Conservation (phyloP, 2,797 vertebrate species). For the Cyclopterus lumpus region DNA sequence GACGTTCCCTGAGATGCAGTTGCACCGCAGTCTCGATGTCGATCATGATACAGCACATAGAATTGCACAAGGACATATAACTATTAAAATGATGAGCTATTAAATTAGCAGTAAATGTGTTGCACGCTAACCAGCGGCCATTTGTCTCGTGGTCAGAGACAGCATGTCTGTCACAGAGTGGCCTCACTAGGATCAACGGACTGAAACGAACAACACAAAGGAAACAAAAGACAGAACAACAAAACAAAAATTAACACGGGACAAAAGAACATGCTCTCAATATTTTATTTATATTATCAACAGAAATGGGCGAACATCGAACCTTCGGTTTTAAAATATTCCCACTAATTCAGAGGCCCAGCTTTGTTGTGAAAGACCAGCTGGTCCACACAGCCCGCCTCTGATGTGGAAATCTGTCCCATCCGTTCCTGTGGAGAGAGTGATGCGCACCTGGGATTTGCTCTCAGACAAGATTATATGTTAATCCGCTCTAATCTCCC, state of each 20-base stretch:
- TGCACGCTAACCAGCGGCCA: background rate
- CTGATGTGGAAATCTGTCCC: slow-evolving; percentile 16
- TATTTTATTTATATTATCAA: background rate
- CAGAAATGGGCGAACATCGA: background rate
- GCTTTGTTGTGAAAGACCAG: background rate
- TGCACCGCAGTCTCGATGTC: background rate
- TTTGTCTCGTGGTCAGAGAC: background rate
- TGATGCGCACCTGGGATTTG: slow-evolving; percentile 75
- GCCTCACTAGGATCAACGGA: slow-evolving; percentile 8
- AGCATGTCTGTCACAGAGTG: background rate
- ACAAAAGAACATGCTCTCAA: background rate
- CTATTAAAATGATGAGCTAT: slow-evolving; percentile 1
- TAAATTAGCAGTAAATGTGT: background rate
- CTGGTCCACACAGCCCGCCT: background rate
- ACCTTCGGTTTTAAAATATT: background rate
- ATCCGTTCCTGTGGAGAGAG: slow-evolving; percentile 58
- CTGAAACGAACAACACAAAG: slow-evolving; percentile 4
- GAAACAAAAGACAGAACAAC: background rate
- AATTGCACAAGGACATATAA: background rate
- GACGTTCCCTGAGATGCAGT: background rate
- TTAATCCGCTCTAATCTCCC: slow-evolving; percentile 81
- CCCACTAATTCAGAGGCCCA: background rate
- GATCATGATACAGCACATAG: background rate
- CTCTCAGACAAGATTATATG: slow-evolving; percentile 80
- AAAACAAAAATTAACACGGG: fast-evolving